Base-by-base conservation (phyloP, 2,113 vertebrate species). In the Picathartes gymnocephalus region DNA sequence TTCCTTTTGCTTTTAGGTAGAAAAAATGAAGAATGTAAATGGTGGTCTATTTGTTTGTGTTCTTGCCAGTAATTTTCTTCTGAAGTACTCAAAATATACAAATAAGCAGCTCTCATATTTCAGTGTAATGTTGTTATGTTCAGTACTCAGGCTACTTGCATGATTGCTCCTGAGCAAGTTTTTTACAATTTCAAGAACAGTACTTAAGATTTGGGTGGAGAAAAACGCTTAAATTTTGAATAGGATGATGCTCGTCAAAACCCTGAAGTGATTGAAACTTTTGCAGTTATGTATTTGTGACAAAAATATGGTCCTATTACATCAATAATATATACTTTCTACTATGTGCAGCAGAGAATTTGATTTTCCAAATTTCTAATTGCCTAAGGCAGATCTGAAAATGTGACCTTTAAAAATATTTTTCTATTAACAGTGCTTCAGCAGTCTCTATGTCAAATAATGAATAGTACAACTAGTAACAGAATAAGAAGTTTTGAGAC, bases 261-360 rank as follows among this genome's bases (percentile, higher is more conserved):
- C 19, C 22, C 22, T 62, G 37, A 92, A 73, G 54, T 53, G 66
- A 85, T 3, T 80, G 37, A 76, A 94, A 95, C 37, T 61, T 92
- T 21, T 77, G 40, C 23, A 81, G 51, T 66, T 73, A 73, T 5
- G 10, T 51, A 62, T 77, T 82, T 72, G n/a, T 56, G 11, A 61
- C 57, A 92, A 95, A 90, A 94, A 79, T 82, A 87, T 8, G 23
- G 33, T 40, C 37, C 23, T 48, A 42, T 51, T 82, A 69, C 42
- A 94, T 94, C 27, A 95, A 86, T 93, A 94, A 93, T 95, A 68
- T 9, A 80, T 84, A 66, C 73, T 90, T 94, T 77, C 50, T 82
- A 82, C 71, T 66, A 13, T 45, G 57, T 48, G 69, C 45, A 69
- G 50, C 21, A 62, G 39, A 30, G 23, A 37, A n/a, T 93, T 93